Percentiles rank a stretch among this genome's conserved stretches.
phyloP scores from a whole-genome alignment of 1,140 invertebrate species.

The Steinernema khuongi region DNA sequence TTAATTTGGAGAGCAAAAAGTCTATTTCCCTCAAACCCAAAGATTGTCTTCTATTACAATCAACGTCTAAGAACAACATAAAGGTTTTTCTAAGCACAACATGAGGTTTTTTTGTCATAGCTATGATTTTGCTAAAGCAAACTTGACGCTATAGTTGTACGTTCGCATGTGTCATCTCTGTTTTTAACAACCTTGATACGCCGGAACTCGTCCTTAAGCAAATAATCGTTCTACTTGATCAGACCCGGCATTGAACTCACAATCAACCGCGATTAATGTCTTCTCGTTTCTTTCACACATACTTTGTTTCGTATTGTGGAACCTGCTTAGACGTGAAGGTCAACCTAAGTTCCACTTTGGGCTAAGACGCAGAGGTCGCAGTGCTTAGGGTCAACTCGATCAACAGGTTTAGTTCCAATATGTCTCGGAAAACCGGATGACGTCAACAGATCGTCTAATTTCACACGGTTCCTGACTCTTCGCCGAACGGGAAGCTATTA shows the following conservation, averaged over 20 bases:
- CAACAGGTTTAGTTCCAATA: conserved; percentile 6
- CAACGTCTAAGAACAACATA: too few species aligned
- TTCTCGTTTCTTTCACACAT: neutral
- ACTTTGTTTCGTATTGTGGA: neutral
- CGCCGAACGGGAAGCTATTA: neutral
- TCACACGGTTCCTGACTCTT: neutral
- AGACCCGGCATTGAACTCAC: neutral
- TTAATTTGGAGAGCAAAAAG: too few species aligned
- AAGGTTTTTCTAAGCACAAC: neutral
- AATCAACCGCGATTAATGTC: neutral
- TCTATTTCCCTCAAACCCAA: too few species aligned
- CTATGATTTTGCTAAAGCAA: neutral
- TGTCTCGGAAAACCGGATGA: neutral
- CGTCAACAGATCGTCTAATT: neutral
- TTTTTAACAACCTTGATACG: neutral
- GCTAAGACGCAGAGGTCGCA: neutral
- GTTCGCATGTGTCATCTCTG: neutral
- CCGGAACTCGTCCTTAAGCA: neutral
- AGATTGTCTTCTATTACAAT: too few species aligned
- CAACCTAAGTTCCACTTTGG: neutral
- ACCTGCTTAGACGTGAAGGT: too few species aligned
- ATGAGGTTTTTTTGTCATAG: neutral
- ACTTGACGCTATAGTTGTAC: neutral
- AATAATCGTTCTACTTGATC: neutral
- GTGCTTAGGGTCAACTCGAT: neutral